These are phyloP conservation scores for Dipodomys ordii DNA, from an alignment of 2,113 vertebrate species.

Conservation along the genomic window DNA sequence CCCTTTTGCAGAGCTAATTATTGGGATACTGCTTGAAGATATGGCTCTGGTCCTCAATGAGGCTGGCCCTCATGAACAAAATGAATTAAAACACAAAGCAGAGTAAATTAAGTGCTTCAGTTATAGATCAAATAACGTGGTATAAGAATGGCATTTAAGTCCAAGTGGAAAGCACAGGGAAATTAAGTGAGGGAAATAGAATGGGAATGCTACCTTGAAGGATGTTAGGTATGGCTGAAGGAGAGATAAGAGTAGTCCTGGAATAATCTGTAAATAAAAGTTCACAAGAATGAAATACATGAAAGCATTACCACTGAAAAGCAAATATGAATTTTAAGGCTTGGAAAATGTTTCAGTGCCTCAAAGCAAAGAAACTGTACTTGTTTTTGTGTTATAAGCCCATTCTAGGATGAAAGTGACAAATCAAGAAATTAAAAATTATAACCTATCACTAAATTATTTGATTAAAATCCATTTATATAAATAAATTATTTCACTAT, in stretches of 20 bases:
- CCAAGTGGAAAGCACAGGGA: neutral
- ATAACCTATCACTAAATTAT: slow-evolving; percentile 34
- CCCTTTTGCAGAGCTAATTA: neutral
- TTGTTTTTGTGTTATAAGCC: neutral
- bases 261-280: neutral
- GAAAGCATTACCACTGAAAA: neutral
- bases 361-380: neutral
- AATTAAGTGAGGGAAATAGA: neutral
- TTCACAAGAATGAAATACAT: neutral
- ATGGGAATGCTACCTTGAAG: neutral
- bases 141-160: neutral
- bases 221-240: neutral
- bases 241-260: no score
- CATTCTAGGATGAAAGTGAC: neutral
- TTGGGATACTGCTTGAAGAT: neutral
- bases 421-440: slow-evolving; percentile 42
- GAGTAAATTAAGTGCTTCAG: neutral
- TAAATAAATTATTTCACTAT: slow-evolving; percentile 3
- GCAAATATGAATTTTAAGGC: slow-evolving; percentile 25
- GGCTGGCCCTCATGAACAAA: neutral
- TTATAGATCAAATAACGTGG: neutral
- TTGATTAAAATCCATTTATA: slow-evolving; percentile 14
- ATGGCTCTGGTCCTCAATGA: neutral
- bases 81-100: neutral
- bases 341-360: slow-evolving; percentile 17